Evolutionary conservation across 1,140 invertebrate genomes (phyloP).

Genomic region (Eufriesea mexicana): DNA sequence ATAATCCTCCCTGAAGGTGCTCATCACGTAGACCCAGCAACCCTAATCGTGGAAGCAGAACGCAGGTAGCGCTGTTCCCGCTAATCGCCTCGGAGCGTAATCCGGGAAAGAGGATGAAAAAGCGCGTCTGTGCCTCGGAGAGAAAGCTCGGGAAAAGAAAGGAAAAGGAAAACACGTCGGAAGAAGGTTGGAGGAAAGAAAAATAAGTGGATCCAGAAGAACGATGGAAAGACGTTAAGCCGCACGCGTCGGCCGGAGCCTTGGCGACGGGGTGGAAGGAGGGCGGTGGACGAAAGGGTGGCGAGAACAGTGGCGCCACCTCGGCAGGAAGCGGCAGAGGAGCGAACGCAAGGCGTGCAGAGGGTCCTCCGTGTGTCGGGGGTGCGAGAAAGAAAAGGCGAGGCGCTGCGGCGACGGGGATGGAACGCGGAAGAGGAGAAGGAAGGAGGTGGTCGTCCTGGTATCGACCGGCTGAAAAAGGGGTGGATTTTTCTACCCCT

Average conservation of each 20-base stretch:
- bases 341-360: slow-evolving; percentile 62
- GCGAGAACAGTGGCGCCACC: slow-evolving; percentile 75
- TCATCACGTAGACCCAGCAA: too few relatives aligned
- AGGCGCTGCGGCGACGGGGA: slow-evolving; percentile 60
- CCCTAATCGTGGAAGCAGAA: too few relatives aligned
- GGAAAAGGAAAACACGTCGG: slow-evolving; percentile 15
- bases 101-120: not conserved
- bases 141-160: not conserved
- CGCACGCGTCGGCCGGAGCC: slow-evolving; percentile 33
- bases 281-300: slow-evolving; percentile 51
- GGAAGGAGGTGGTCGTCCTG: slow-evolving; percentile 73
- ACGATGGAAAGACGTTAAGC: slow-evolving; percentile 37
- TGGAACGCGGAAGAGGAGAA: slow-evolving; percentile 68
- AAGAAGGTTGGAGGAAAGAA: not conserved
- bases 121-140: too few relatives aligned
- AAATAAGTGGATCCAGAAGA: slow-evolving; percentile 8
- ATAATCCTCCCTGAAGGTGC: too few relatives aligned
- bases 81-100: too few relatives aligned
- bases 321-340: slow-evolving; percentile 74
- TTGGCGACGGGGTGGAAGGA: too few relatives aligned
- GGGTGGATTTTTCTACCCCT: slow-evolving; percentile 79
- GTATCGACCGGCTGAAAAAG: slow-evolving; percentile 80
- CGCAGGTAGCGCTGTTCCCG: too few relatives aligned
- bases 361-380: slow-evolving; percentile 47
- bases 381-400: slow-evolving; percentile 76